Evolutionary conservation across 2,888 invertebrate species (phyloP), one percentile per base, ranked within the genome.

Genomic region (Lysandra coridon): DNA sequence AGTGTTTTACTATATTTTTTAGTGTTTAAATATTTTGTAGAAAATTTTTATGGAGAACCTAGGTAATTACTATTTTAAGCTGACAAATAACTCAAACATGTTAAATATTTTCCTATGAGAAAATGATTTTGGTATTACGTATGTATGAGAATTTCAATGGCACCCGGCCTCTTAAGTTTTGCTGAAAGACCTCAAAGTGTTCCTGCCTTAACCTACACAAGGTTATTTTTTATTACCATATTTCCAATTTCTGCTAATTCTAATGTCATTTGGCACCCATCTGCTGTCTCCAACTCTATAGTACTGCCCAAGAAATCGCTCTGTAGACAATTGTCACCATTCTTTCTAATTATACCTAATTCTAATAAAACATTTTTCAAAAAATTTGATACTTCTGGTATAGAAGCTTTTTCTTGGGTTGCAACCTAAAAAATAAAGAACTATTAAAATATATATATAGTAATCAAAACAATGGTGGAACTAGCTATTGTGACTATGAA

Each of bases 311-410:
- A 85, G 2, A 84, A 81, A 30, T 89, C 87, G 1, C 85, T 81
- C 4, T 87, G 60, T 4, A 84, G 81, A 4, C 89, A 79, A 0
- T 84, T 83, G 1, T 83, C 83, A 0, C 84, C 86, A 3, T 86
- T 82, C 73, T 84, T 85, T 2, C 82, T 84, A 44, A 93, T 69
- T 17, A 93, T 83, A 2, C 91, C 92, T 2, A 92, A 82, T 79
- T 92, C 88, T n/a, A 87, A 76, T 0, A 93, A 83, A 80, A 91
- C 87, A 10, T 87, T 86, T 1, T 88, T 87, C 2, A 93, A 82
- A 80, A 92, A 88, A 12, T 84, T 83, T 49, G 88, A 81, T 60
- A 91, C 82, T 33, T 88, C 87, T 1, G 85, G 84, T 33, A 79
- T 14, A 60, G 57, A n/a, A 17, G 23, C 4, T 23, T 79, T n/a